A percentile compares a stretch with the other conserved stretches of the same genome.
Conservation (phyloP, 2,113 vertebrate genomes). For the Phaethornis superciliosus region DNA sequence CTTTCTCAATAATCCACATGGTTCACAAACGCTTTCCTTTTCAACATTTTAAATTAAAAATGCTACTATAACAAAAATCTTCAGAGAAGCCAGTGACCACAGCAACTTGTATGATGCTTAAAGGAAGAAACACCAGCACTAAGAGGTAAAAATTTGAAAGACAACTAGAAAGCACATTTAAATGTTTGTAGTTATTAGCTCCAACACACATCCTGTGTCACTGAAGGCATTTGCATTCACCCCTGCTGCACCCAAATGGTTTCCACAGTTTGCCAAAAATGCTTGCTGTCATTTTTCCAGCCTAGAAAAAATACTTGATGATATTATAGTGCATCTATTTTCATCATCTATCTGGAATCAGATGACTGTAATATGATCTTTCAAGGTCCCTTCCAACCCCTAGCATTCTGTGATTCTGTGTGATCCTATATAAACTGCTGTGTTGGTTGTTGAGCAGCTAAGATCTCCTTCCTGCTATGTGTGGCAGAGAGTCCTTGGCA, state of each 20-base stretch:
- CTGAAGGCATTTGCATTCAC: background rate
- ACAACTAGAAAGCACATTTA: background rate
- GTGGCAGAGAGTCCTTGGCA: background rate
- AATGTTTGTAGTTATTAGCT: background rate
- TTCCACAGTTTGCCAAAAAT: background rate
- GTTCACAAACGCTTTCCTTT: background rate
- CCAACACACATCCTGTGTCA: background rate
- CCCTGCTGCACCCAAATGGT: background rate
- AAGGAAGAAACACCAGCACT: background rate
- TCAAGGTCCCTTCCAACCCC: too few relatives aligned
- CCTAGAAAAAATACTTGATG: background rate
- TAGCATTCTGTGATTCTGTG: too few relatives aligned
- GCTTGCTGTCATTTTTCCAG: background rate
- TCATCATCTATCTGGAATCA: background rate
- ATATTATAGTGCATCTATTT: background rate
- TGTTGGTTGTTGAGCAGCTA: background rate
- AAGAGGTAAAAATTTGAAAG: background rate
- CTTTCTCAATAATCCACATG: background rate
- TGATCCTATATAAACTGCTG: background rate
- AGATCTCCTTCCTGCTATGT: background rate
- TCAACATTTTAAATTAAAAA: background rate
- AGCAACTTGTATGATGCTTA: background rate
- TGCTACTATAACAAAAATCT: background rate
- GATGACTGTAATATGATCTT: background rate
- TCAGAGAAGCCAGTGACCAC: background rate